Evolutionary conservation across 2,797 vertebrate species (phyloP), one percentile per base, ranked within the genome.

Genomic region (Melanotaenia boesemani): DNA sequence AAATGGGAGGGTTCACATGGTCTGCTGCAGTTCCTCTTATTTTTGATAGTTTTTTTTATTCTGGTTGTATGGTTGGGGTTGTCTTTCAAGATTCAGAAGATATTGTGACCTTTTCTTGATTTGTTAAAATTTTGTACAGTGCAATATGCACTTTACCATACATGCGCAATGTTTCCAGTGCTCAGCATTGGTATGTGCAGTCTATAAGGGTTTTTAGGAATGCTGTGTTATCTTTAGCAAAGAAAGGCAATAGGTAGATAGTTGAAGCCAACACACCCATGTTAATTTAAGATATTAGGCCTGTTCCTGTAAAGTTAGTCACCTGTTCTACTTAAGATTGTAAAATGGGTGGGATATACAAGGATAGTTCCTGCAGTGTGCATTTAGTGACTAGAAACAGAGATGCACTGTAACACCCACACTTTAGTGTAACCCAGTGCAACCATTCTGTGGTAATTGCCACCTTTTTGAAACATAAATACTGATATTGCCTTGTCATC

Each of bases 251-350:
- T 56, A 63, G 74, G 67, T 74, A 62, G 78, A 73, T 61, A 66
- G 81, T 63, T 81, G 63, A 83, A 34, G 34, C 46, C 56, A 70
- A 77, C 80, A 81, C 84, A 52, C 84, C 88, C 82, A 80, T 63
- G 74, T 78, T 84, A 30, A 85, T 90, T 83, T 79, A 59, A 79
- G 83, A 82, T 89, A 90, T 68, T 39, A 67, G 62, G 6, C 44
- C 61, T 57, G 50, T 80, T 63, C 65, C 54, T 72, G 66, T 58
- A 70, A 69, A 58, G 37, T 54, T 65, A 63, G 66, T 88, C 78
- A 88, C 75, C 82, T 88, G 75, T 74, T 89, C 56, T 48, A 39
- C 59, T 48, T 74, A 62, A 66, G 71, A 88, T 79, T 86, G 70
- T 56, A 63, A 72, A 76, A 83, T 81, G 82, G 57, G 70, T 76